A percentile compares a stretch with the other conserved stretches of the same genome.
phyloP scores from a whole-genome alignment of 2,797 vertebrate genomes.

The Psittacula echo region DNA sequence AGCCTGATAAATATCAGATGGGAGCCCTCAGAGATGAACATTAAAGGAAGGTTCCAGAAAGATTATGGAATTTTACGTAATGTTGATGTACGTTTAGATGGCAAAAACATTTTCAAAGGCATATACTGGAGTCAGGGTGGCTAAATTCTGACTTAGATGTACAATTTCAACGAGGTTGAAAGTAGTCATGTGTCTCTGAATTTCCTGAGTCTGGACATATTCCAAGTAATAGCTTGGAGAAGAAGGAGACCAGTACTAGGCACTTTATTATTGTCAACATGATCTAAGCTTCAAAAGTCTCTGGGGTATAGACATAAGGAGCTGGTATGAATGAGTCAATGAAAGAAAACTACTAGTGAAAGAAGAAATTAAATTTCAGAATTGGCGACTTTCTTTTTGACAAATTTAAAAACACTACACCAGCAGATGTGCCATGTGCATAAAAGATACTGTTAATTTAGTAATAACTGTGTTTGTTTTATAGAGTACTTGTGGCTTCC shows the following conservation, averaged over 20 bases:
- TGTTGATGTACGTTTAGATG: neutral
- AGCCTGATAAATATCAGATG: neutral
- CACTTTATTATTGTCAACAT: neutral
- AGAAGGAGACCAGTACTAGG: neutral
- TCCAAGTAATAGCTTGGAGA: neutral
- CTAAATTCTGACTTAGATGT: neutral
- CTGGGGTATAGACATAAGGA: neutral
- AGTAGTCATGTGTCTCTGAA: neutral
- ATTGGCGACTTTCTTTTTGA: neutral
- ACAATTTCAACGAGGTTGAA: neutral
- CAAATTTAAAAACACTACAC: neutral
- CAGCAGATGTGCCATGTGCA: neutral
- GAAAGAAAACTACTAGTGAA: neutral
- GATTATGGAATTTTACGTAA: neutral
- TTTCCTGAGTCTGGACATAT: neutral
- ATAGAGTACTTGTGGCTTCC: neutral
- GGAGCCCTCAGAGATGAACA: neutral
- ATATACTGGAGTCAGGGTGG: neutral
- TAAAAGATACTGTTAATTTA: neutral
- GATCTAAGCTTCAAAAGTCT: neutral
- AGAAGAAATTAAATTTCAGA: neutral
- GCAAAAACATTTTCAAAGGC: neutral
- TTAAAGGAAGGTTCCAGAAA: neutral
- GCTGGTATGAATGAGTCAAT: neutral
- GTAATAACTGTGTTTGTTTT: neutral